A percentile compares a stretch with the other conserved stretches of the same genome.
These are phyloP conservation scores for Glyptemys insculpta DNA, from an alignment of 2,797 vertebrate species.

Conservation along the genomic window DNA sequence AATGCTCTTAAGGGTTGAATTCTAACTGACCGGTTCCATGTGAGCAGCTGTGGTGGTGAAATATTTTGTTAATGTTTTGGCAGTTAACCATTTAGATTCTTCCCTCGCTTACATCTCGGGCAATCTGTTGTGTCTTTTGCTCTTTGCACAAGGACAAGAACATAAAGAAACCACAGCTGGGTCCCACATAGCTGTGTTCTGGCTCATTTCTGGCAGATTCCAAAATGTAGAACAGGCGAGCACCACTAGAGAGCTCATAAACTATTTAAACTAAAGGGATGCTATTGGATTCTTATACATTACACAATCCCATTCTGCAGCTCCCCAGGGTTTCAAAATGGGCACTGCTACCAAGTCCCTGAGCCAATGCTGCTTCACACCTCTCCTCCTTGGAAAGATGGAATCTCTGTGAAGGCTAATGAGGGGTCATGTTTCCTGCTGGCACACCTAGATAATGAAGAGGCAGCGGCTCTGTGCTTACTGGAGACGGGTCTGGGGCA, in stretches of 20 bases:
- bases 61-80: background rate
- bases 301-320: background rate
- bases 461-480: no score
- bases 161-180: rapidly evolving
- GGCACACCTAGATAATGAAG: no score
- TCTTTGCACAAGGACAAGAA: rapidly evolving
- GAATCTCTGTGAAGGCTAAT: background rate
- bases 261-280: rapidly evolving
- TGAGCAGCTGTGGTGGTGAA: background rate
- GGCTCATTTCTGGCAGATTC: rapidly evolving
- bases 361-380: background rate
- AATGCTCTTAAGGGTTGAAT: conserved; percentile 1
- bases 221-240: background rate
- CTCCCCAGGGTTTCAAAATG: background rate
- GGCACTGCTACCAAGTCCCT: background rate
- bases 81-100: background rate
- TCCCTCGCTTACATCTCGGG: background rate
- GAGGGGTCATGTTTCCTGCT: background rate
- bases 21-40: background rate
- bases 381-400: background rate
- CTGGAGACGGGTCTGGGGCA: no score
- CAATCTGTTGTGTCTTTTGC: background rate
- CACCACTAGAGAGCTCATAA: background rate
- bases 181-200: background rate
- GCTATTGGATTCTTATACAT: background rate